Evolutionary conservation across 2,113 vertebrate species (phyloP), one percentile per base, ranked within the genome.

Genomic region (Arenaria interpres): DNA sequence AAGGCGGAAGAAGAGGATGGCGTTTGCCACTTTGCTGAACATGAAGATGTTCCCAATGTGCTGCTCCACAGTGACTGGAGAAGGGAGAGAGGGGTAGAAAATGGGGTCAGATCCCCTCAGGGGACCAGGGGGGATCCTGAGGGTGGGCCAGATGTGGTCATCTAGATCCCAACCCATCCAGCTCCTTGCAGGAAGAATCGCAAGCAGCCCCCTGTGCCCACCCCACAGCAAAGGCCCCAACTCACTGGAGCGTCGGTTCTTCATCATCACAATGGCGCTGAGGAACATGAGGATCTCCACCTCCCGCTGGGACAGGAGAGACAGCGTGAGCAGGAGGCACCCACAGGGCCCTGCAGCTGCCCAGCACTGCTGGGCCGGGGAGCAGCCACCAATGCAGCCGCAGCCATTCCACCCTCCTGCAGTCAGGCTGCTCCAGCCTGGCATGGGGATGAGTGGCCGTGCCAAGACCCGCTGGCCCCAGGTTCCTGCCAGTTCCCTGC

Each of bases 261-360:
- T 99, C 99, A 99, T 99, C 99, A 99, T 99, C 72, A 99, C 99
- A 28, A 99, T 99, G 48, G 99, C 99, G 32, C 99, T 99, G 86
- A 99, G 99, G 86, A 99, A 99, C 99, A 99, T 99, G 24, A 99
- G 98, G 85, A 99, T 99, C 97, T 99, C 99, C 78, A 99, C 91
- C 95, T 99, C 99, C 88, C 99, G 99, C 99, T 99, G 93, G 37
- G 37, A 90, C 72, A 80, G 32, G 27, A 90, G 20, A 95, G 28
- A 76, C 1, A 6, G 10, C 1, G 4, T 95, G n/a, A 90, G 76
- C 24, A 14, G 54, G 2, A 45, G 30, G 43, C 8, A 19, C 9
- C 9, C 39, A 2, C 3, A 4, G 62, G 28, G 24, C 46, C 37
- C 43, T 6, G 64, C 46, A 25, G 50, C 54, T 4, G 2, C 33